Conservation (phyloP, 2,797 vertebrate species). For the Helostoma temminkii region DNA sequence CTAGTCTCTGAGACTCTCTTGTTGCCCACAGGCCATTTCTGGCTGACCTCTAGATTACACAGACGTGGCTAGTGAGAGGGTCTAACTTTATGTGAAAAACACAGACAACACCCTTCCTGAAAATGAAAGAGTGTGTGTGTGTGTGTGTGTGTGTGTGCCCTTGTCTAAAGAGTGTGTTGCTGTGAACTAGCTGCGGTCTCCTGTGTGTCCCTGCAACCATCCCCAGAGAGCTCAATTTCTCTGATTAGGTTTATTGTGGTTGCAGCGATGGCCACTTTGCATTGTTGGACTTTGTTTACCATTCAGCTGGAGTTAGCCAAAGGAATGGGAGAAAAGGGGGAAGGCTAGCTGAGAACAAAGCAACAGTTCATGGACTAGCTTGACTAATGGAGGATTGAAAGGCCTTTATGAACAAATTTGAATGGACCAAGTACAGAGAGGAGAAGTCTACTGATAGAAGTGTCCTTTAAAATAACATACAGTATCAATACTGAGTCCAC, state of each 20-base stretch:
- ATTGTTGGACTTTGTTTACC: slow-evolving; percentile 76
- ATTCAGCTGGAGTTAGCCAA: slow-evolving; percentile 66
- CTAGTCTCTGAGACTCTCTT: slow-evolving; percentile 23
- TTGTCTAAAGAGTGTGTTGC: slow-evolving; percentile 8
- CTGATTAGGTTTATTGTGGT: slow-evolving; percentile 72
- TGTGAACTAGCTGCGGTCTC: slow-evolving; percentile 13
- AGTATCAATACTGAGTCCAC: slow-evolving; percentile 33
- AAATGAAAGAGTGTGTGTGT: slow-evolving; percentile 16
- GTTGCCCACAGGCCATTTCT: slow-evolving; percentile 24
- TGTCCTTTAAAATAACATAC: slow-evolving; percentile 40
- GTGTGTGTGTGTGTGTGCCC: slow-evolving; percentile 10
- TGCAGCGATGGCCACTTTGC: slow-evolving; percentile 52
- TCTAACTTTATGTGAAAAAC: slow-evolving; percentile 54
- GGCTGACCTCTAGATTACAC: slow-evolving; percentile 43
- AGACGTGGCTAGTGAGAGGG: slow-evolving; percentile 39
- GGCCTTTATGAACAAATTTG: slow-evolving; percentile 67
- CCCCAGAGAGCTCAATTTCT: slow-evolving; percentile 44
- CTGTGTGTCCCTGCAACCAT: slow-evolving; percentile 18
- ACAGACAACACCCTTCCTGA: slow-evolving; percentile 68
- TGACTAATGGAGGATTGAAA: slow-evolving; percentile 74
- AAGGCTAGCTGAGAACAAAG: slow-evolving; percentile 68
- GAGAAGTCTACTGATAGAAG: slow-evolving; percentile 47
- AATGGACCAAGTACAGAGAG: slow-evolving; percentile 59
- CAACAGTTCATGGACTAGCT: slow-evolving; percentile 70
- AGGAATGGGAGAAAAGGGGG: slow-evolving; percentile 58